Conservation (phyloP, 2,797 vertebrate species). For the Chloroceryle inda region DNA sequence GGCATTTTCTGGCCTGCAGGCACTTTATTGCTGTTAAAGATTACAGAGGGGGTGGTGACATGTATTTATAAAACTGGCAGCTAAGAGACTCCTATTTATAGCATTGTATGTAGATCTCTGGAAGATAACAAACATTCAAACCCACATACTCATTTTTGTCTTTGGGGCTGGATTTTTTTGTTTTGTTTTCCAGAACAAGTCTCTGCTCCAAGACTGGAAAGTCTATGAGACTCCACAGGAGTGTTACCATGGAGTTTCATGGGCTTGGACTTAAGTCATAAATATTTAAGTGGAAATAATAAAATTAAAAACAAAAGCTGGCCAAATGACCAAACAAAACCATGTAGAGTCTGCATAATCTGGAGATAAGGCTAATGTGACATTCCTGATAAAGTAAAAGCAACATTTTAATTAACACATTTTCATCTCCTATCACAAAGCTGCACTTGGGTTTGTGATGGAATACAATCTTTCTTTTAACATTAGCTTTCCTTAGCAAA, state of each 20-base stretch:
- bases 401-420: constrained; percentile 19
- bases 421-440: constrained; percentile 13
- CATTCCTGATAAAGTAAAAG: constrained; percentile 26
- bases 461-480: constrained; percentile 5
- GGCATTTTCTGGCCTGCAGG: constrained; percentile 27
- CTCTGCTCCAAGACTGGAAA: constrained; percentile 20
- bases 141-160: neutral
- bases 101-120: neutral
- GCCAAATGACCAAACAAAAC: constrained; percentile 25
- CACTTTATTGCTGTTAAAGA: constrained; percentile 41
- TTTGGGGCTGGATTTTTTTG: neutral
- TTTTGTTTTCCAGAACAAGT: neutral
- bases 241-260: constrained; percentile 35
- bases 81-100: constrained; percentile 4
- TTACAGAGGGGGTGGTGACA: neutral
- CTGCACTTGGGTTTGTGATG: neutral
- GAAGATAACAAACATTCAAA: neutral
- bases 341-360: neutral
- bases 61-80: constrained; percentile 46
- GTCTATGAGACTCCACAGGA: neutral
- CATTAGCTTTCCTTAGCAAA: constrained; percentile 1
- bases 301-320: constrained; percentile 49
- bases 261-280: neutral
- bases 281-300: constrained; percentile 46
- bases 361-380: constrained; percentile 28